Percentiles rank a stretch among this genome's conserved stretches.
Evolutionary conservation across 1,140 invertebrate genomes (phyloP).

Genomic region (Battus philenor): DNA sequence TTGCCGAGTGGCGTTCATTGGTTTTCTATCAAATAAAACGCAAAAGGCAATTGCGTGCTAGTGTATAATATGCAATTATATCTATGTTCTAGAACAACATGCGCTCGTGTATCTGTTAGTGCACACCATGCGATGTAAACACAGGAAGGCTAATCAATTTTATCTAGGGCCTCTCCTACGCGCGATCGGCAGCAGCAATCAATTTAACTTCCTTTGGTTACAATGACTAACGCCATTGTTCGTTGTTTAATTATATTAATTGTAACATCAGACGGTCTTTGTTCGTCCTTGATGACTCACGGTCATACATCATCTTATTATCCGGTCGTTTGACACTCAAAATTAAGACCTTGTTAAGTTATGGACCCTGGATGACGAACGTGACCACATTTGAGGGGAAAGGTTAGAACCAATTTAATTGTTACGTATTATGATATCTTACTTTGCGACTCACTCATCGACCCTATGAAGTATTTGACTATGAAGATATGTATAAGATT

Average conservation of each 20-base stretch:
- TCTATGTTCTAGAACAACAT: too few relatives aligned
- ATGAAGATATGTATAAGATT: too few relatives aligned
- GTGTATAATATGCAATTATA: too few relatives aligned
- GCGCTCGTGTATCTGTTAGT: too few relatives aligned
- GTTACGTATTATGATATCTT: too few relatives aligned
- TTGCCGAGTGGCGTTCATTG: too few relatives aligned
- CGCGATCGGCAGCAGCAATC: background rate
- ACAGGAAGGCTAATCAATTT: background rate
- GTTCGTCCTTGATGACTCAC: constrained; percentile 22
- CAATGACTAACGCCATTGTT: constrained; percentile 35
- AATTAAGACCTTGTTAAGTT: constrained; percentile 3
- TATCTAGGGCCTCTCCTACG: constrained; percentile 5
- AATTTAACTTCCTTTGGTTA: constrained; percentile 9
- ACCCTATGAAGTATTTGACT: too few relatives aligned
- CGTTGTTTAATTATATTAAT: constrained; percentile 35
- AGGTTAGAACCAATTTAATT: too few relatives aligned
- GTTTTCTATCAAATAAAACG: too few relatives aligned
- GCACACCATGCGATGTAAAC: too few relatives aligned
- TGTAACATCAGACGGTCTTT: constrained; percentile 30
- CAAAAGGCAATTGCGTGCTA: too few relatives aligned
- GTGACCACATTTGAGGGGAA: background rate
- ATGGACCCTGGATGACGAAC: background rate
- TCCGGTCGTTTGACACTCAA: constrained; percentile 10
- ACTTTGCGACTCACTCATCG: too few relatives aligned
- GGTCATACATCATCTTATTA: constrained; percentile 17